Evolutionary conservation across 1,140 invertebrate genomes (phyloP).

Genomic region (Diachasmimorpha longicaudata): DNA sequence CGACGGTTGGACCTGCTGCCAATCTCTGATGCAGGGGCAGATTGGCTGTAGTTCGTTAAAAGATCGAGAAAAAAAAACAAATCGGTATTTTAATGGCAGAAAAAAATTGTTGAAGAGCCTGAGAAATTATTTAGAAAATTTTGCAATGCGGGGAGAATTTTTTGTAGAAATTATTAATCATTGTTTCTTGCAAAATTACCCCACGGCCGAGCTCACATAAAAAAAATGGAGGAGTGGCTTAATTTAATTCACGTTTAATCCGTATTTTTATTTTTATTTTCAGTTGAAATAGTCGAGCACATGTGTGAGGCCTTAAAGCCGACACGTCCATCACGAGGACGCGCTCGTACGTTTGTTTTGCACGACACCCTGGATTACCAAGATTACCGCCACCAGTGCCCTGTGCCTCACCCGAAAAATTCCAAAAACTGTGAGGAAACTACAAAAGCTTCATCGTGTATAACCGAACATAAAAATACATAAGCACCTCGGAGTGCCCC

Average conservation of each 20-base stretch:
- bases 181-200: no score
- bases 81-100: neutral
- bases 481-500: no score
- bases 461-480: no score
- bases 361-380: slow-evolving; percentile 30
- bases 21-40: slow-evolving; percentile 43
- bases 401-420: slow-evolving; percentile 16
- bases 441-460: neutral
- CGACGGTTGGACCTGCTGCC: neutral
- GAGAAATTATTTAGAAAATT: no score
- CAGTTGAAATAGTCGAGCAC: neutral
- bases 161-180: no score
- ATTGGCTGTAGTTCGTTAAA: slow-evolving; percentile 28
- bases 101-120: no score
- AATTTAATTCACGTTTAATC: no score
- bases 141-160: no score
- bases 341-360: no score
- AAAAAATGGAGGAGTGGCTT: no score
- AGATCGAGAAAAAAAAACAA: neutral
- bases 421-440: neutral
- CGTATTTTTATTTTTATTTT: neutral
- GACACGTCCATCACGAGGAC: no score
- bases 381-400: neutral
- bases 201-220: no score
- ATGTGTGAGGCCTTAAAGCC: neutral